Conservation (phyloP, 2,797 vertebrate species). For the Pyrocephalus nanus region DNA sequence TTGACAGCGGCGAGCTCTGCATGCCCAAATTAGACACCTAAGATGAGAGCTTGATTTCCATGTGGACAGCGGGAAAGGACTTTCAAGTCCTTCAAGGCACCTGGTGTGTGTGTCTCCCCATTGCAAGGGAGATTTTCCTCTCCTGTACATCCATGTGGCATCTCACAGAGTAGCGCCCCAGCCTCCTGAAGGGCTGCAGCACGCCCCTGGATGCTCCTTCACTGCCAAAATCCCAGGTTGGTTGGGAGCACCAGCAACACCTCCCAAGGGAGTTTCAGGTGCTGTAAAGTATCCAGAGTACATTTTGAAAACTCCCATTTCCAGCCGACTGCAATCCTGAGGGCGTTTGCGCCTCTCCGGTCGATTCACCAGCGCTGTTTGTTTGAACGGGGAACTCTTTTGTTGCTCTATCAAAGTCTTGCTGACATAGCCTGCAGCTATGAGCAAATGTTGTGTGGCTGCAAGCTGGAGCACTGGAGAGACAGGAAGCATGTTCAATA, state of each 20-base stretch:
- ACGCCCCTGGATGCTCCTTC: fast-evolving
- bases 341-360: fast-evolving
- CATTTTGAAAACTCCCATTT: fast-evolving
- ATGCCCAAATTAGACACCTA: fast-evolving
- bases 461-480: slow-evolving; percentile 31
- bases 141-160: fast-evolving
- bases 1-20: background rate
- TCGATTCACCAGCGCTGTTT: background rate
- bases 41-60: background rate
- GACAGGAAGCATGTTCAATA: slow-evolving; percentile 45
- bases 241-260: fast-evolving
- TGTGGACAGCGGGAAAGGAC: background rate
- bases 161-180: background rate
- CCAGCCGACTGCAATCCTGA: background rate
- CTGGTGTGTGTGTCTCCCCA: fast-evolving
- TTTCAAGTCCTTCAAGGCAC: background rate
- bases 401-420: slow-evolving; percentile 52
- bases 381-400: background rate
- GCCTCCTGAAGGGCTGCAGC: background rate
- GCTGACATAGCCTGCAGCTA: slow-evolving; percentile 64
- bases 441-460: slow-evolving; percentile 60
- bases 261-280: background rate
- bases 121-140: background rate
- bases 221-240: background rate
- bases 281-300: background rate